Conservation (phyloP, 2,797 vertebrate genomes). For the Galaxias olidus region DNA sequence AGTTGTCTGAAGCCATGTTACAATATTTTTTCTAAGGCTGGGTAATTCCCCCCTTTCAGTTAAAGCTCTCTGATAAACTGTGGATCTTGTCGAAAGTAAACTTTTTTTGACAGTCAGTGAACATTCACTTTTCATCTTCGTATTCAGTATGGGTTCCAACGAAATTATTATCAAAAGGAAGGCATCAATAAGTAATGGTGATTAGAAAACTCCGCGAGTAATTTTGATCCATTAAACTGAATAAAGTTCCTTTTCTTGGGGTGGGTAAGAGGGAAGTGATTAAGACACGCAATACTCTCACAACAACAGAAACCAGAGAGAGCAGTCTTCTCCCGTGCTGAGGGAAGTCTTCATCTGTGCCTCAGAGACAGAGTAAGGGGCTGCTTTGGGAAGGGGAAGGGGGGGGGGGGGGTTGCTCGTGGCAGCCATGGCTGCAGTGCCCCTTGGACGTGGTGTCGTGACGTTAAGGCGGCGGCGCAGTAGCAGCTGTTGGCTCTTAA, state of each 20-base stretch:
- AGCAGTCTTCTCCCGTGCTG: neutral
- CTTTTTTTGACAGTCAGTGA: neutral
- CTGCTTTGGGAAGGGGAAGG: too few species aligned
- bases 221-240: conserved; percentile 4
- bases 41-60: conserved; percentile 1
- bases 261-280: neutral
- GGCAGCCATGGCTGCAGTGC: neutral
- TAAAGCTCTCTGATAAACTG: neutral
- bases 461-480: conserved; percentile 2
- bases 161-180: conserved; percentile 2
- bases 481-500: conserved; percentile 23
- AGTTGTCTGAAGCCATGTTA: too few species aligned
- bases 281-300: neutral
- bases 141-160: conserved; percentile 10
- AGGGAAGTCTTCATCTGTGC: neutral
- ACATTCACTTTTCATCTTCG: conserved; percentile 11
- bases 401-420: neutral
- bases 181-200: conserved; percentile 3
- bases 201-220: neutral
- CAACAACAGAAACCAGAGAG: neutral
- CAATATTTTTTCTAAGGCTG: too few species aligned
- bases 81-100: neutral
- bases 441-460: neutral
- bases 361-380: too few species aligned
- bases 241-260: neutral